Conservation (phyloP, 1,140 invertebrate genomes). For the Stenopsyche tienmushanensis region DNA sequence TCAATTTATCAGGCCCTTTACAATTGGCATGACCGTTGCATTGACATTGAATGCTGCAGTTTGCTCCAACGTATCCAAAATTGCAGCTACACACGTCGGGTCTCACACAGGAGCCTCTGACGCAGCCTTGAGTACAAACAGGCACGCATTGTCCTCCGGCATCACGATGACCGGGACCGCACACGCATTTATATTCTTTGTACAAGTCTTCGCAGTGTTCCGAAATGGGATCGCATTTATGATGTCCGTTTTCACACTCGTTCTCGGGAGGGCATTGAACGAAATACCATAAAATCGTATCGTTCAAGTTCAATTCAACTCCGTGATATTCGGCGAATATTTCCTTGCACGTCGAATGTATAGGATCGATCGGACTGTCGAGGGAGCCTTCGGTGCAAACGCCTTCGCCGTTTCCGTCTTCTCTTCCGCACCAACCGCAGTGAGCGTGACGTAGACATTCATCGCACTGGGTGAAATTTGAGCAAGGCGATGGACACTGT, state of each 20-base stretch:
- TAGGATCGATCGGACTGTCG: conserved; percentile 70
- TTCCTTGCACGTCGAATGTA: conserved; percentile 67
- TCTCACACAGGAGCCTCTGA: conserved; percentile 80
- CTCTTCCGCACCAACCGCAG: conserved; percentile 82
- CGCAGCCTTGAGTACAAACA: conserved; percentile 86
- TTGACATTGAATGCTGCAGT: conserved; percentile 90
- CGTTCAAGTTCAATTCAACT: conserved; percentile 50
- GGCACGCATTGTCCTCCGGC: conserved; percentile 69
- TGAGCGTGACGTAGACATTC: conserved; percentile 82
- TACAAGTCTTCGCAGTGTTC: conserved; percentile 76
- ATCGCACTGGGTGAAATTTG: conserved; percentile 79
- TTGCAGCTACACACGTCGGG: conserved; percentile 87
- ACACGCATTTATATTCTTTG: conserved; percentile 80
- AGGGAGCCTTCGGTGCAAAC: conserved; percentile 77
- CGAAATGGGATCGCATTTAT: conserved; percentile 82
- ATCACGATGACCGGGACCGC: conserved; percentile 77
- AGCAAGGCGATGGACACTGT: conserved; percentile 83
- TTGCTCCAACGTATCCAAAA: conserved; percentile 92
- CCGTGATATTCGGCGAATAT: conserved; percentile 54
- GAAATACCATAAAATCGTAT: conserved; percentile 79
- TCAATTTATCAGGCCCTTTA: conserved; percentile 77
- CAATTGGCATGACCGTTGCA: conserved; percentile 95
- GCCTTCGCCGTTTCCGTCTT: conserved; percentile 59
- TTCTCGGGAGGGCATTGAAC: conserved; percentile 88
- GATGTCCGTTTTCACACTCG: conserved; percentile 89